Percentiles rank a stretch among this genome's conserved stretches.
phyloP scores from a whole-genome alignment of 2,797 vertebrate genomes.

The Microcaecilia unicolor region DNA sequence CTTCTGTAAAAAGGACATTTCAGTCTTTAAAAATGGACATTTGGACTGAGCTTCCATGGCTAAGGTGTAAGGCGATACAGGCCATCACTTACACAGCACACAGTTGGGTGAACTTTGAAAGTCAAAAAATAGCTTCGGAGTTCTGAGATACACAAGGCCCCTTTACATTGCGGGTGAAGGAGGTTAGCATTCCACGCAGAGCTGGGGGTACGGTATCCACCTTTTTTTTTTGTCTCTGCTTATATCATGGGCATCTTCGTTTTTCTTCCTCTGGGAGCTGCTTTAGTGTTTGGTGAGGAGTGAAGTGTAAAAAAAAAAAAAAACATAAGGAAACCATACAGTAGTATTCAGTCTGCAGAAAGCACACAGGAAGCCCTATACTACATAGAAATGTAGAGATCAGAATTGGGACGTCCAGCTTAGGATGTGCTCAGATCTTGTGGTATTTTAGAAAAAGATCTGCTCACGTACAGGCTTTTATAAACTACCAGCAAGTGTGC shows the following conservation, averaged over 20 bases:
- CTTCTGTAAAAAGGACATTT: too few relatives aligned
- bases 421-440: too few relatives aligned
- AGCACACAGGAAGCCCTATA: too few relatives aligned
- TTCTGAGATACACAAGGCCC: not conserved
- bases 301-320: too few relatives aligned
- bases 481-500: too few relatives aligned
- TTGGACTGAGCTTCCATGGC: not conserved
- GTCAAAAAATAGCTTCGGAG: not conserved
- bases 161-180: not conserved
- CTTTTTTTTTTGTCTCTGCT: not conserved
- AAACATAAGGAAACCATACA: too few relatives aligned
- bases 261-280: not conserved
- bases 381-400: too few relatives aligned
- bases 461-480: too few relatives aligned
- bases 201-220: not conserved
- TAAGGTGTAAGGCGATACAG: not conserved
- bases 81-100: not conserved
- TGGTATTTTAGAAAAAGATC: too few relatives aligned
- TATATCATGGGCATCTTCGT: not conserved
- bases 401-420: too few relatives aligned
- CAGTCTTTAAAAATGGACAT: too few relatives aligned
- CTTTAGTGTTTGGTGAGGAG: not conserved
- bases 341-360: too few relatives aligned
- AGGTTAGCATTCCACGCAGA: not conserved
- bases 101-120: slow-evolving; percentile 5